phyloP scores from a whole-genome alignment of 2,113 vertebrate species.

The Helogale parvula region DNA sequence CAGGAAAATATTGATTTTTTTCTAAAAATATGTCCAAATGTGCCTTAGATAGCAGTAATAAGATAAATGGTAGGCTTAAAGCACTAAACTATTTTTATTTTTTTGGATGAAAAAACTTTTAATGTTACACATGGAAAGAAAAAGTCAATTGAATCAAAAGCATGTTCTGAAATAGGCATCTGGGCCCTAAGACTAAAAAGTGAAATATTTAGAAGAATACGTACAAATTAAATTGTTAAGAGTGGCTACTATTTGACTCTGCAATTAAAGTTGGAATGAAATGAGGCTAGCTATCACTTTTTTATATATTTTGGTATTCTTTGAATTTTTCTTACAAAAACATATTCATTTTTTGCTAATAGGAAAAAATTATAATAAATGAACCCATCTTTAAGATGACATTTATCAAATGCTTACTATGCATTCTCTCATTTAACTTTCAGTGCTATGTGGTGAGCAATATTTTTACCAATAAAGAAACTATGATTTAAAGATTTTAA shows the following conservation, averaged over 20 bases:
- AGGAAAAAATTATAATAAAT: constrained; percentile 1
- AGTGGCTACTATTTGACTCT: neutral
- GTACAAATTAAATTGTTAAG: neutral
- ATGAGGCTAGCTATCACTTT: neutral
- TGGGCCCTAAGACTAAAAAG: neutral
- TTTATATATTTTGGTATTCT: neutral
- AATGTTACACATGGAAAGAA: neutral
- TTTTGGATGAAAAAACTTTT: neutral
- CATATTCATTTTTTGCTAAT: neutral
- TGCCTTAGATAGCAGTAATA: constrained; percentile 19
- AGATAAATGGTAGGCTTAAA: neutral
- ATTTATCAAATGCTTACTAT: neutral
- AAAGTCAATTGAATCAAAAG: neutral
- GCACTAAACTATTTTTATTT: neutral
- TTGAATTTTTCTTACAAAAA: constrained; percentile 15
- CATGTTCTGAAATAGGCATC: neutral
- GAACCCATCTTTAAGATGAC: neutral
- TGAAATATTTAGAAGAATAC: constrained; percentile 35
- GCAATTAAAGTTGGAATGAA: neutral
- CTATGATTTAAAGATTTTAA: constrained; percentile 2
- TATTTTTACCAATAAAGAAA: constrained; percentile 2
- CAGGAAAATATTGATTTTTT: constrained; percentile 29
- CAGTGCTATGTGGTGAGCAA: neutral
- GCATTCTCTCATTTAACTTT: neutral
- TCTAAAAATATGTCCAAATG: constrained; percentile 31